Conservation (phyloP, 92 coral and sea anemone genomes). For the Phenganax subtilis region DNA sequence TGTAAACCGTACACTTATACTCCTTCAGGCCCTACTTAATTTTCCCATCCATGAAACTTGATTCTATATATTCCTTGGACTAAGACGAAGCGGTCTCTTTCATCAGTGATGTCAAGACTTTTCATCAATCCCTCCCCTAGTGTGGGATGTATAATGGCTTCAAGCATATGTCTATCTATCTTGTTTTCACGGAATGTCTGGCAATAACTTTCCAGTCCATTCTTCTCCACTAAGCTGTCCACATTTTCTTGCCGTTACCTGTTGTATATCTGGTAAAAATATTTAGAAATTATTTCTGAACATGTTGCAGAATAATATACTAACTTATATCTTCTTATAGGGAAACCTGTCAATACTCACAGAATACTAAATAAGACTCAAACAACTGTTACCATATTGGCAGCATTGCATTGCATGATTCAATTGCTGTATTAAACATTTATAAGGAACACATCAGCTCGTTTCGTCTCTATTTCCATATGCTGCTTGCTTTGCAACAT, state of each 20-base stretch:
- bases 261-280: background rate
- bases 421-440: background rate
- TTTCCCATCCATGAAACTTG: conserved; percentile 3
- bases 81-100: background rate
- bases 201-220: background rate
- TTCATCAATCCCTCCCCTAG: background rate
- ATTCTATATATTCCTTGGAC: conserved; percentile 1
- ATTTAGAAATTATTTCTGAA: no score
- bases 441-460: conserved; percentile 10
- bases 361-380: background rate
- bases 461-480: background rate
- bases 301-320: no score
- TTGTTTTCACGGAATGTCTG: background rate
- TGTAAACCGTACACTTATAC: background rate
- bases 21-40: background rate
- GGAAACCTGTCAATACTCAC: no score
- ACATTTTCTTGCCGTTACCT: background rate
- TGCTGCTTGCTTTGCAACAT: background rate
- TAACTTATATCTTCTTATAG: no score
- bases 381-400: background rate
- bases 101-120: background rate
- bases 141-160: background rate
- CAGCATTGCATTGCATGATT: background rate
- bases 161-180: background rate
- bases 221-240: background rate